Percentiles rank a stretch among this genome's conserved stretches.
Evolutionary conservation across 2,888 invertebrate species (phyloP).

Genomic region (Brachyptera risi): DNA sequence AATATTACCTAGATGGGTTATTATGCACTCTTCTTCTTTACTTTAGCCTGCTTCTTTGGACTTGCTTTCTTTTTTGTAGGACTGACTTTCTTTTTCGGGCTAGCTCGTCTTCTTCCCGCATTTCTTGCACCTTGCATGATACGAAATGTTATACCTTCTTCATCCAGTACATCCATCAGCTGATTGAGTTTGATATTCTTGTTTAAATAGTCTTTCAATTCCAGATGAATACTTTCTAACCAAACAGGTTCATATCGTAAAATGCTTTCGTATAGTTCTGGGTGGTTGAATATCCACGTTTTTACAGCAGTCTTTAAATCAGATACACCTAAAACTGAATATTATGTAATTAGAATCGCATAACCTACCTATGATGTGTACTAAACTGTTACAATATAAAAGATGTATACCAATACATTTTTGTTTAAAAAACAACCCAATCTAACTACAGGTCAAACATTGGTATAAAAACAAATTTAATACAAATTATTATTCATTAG

Average conservation of each 20-base stretch:
- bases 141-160: conserved; percentile 40
- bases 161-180: conserved; percentile 51
- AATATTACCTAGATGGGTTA: too few relatives aligned
- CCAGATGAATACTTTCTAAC: conserved; percentile 45
- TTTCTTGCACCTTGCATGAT: background rate
- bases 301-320: conserved; percentile 35
- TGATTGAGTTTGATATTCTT: conserved; percentile 46
- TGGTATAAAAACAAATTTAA: too few relatives aligned
- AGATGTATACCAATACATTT: too few relatives aligned
- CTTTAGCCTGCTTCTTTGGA: background rate
- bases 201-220: conserved; percentile 43
- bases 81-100: conserved; percentile 7
- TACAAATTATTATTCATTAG: too few relatives aligned
- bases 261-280: conserved; percentile 46
- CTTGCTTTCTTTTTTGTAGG: background rate
- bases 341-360: too few relatives aligned
- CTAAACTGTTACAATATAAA: too few relatives aligned
- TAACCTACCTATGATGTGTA: too few relatives aligned
- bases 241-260: conserved; percentile 50
- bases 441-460: too few relatives aligned
- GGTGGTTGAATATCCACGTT: conserved; percentile 41
- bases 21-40: too few relatives aligned
- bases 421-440: too few relatives aligned
- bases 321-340: background rate
- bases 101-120: background rate